Conservation (phyloP, 2,113 vertebrate genomes). For the Merops nubicus region DNA sequence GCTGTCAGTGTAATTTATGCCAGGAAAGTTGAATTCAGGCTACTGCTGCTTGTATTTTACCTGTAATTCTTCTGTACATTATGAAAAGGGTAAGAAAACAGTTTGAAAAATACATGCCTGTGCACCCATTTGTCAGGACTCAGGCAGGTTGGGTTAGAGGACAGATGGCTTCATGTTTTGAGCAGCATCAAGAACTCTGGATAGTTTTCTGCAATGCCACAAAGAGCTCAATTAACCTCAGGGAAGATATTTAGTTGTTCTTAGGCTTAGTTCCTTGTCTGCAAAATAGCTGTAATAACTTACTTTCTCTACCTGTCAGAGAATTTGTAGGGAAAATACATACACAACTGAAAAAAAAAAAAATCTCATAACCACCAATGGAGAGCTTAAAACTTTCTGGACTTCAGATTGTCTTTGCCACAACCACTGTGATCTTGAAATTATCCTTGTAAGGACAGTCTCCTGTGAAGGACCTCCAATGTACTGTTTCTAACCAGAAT, state of each 20-base stretch:
- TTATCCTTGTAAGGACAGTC: background rate
- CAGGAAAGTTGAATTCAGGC: slow-evolving; percentile 45
- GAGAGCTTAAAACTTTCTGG: background rate
- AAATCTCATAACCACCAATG: background rate
- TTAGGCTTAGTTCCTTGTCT: background rate
- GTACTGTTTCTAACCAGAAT: background rate
- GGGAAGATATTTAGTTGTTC: background rate
- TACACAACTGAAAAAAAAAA: background rate
- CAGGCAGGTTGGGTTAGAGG: background rate
- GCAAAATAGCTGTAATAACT: background rate
- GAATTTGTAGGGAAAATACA: background rate
- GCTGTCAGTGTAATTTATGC: background rate
- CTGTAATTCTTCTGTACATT: background rate
- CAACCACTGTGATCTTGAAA: background rate
- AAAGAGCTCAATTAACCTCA: background rate
- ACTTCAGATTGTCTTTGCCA: background rate
- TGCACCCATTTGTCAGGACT: background rate
- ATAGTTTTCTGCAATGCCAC: background rate
- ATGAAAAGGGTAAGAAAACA: background rate
- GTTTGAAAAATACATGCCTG: background rate
- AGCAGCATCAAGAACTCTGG: background rate
- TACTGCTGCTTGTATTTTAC: slow-evolving; percentile 15
- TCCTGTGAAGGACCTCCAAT: background rate
- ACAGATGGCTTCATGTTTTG: background rate
- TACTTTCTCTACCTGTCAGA: background rate